These are phyloP conservation scores for Oreohelix idahoensis DNA, from an alignment of 1,140 invertebrate genomes.

Conservation along the genomic window DNA sequence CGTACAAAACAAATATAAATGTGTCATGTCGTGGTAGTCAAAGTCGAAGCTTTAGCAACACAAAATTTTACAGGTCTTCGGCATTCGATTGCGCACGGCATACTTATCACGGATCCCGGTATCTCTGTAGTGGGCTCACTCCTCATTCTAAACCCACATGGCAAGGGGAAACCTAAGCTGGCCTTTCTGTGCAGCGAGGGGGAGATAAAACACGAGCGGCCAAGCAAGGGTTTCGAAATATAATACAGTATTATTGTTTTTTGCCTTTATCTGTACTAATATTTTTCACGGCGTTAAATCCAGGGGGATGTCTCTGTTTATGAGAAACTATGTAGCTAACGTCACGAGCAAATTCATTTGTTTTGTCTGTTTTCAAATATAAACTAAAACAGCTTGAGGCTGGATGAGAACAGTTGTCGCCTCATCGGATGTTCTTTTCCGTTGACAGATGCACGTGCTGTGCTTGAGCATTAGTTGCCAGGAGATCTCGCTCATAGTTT, in stretches of 20 bases:
- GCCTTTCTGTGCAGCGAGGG: not conserved
- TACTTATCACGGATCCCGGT: not conserved
- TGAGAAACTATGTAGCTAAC: not conserved
- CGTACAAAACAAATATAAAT: no score
- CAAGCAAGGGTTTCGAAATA: not conserved
- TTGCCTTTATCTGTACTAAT: not conserved
- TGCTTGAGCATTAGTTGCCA: not conserved
- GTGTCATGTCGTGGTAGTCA: no score
- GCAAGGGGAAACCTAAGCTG: not conserved
- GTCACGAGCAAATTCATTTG: not conserved
- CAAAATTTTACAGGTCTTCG: not conserved
- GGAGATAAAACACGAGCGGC: constrained; percentile 4
- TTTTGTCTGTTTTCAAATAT: not conserved
- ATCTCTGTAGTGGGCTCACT: not conserved
- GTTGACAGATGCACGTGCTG: not conserved
- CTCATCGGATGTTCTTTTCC: not conserved
- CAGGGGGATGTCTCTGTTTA: not conserved
- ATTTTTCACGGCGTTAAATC: not conserved
- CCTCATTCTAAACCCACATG: not conserved
- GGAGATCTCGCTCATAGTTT: not conserved
- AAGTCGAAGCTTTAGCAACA: no score
- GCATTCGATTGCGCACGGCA: not conserved
- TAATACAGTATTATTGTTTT: not conserved
- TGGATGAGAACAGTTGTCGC: not conserved
- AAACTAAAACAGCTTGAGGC: not conserved